Evolutionary conservation across 1,140 invertebrate species (phyloP).

Genomic region (Pogonus chalceus): DNA sequence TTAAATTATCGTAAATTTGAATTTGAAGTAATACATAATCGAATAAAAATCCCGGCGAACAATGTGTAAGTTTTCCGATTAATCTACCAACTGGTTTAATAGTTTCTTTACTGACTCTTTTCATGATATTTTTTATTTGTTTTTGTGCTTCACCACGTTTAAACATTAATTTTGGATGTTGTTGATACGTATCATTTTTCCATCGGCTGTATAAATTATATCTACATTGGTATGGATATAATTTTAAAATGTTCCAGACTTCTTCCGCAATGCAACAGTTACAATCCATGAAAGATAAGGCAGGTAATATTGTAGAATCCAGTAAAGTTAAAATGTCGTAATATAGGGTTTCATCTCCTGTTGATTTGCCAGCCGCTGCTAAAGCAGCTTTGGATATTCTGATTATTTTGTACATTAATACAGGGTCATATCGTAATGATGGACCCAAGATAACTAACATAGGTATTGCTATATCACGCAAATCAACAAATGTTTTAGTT

Average conservation of each 20-base stretch:
- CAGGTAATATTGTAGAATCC: constrained; percentile 79
- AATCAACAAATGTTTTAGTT: constrained; percentile 54
- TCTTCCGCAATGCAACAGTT: constrained; percentile 95
- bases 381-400: constrained; percentile 44
- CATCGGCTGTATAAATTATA: constrained; percentile 88
- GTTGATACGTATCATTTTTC: constrained; percentile 80
- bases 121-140: constrained; percentile 93
- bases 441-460: constrained; percentile 82
- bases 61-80: constrained; percentile 94
- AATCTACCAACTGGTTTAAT: constrained; percentile 92
- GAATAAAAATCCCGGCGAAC: constrained; percentile 88
- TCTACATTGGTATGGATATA: constrained; percentile 81
- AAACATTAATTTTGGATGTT: constrained; percentile 73
- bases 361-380: constrained; percentile 25
- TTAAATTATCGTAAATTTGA: constrained; percentile 97
- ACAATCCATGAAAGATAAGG: constrained; percentile 81
- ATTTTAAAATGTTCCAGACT: constrained; percentile 84
- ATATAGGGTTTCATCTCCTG: constrained; percentile 43
- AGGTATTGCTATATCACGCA: constrained; percentile 71
- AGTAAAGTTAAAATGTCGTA: constrained; percentile 76
- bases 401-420: constrained; percentile 80
- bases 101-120: constrained; percentile 96
- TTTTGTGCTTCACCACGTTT: constrained; percentile 78
- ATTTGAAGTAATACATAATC: constrained; percentile 94
- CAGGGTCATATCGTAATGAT: constrained; percentile 75